A percentile compares a stretch with the other conserved stretches of the same genome.
These are phyloP conservation scores for Syrmaticus mikado DNA, from an alignment of 2,113 vertebrate species.

Conservation along the genomic window DNA sequence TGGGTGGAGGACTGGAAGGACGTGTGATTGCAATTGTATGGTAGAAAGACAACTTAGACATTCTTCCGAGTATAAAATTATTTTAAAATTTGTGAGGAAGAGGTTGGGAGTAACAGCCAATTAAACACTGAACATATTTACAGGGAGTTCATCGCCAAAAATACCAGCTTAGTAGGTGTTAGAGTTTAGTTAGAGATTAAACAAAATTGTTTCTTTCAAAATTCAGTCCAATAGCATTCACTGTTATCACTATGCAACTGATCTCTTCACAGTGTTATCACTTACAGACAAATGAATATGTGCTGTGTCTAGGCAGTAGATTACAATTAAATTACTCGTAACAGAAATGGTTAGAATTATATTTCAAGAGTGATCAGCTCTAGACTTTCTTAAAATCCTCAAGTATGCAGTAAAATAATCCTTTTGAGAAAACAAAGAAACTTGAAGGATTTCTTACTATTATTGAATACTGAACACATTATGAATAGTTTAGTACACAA, in stretches of 20 bases:
- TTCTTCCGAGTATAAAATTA: not conserved
- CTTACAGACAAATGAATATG: not conserved
- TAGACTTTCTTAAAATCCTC: not conserved
- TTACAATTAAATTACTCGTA: not conserved
- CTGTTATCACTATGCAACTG: not conserved
- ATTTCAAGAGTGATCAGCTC: not conserved
- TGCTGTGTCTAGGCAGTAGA: not conserved
- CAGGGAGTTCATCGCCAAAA: not conserved
- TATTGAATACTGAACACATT: not conserved
- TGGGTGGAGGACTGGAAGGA: not conserved
- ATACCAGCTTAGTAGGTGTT: not conserved
- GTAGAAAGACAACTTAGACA: not conserved
- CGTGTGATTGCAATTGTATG: not conserved
- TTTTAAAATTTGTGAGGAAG: not conserved
- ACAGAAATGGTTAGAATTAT: accelerated
- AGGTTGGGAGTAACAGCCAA: not conserved
- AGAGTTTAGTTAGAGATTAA: not conserved
- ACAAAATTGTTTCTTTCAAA: not conserved
- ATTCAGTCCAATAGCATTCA: not conserved
- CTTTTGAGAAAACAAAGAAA: not conserved
- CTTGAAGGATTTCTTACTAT: not conserved
- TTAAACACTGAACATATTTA: not conserved
- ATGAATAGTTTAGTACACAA: not conserved
- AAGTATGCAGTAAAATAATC: not conserved
- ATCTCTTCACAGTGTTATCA: not conserved